Conservation (phyloP, 2,113 vertebrate species). For the Centropristis striata region DNA sequence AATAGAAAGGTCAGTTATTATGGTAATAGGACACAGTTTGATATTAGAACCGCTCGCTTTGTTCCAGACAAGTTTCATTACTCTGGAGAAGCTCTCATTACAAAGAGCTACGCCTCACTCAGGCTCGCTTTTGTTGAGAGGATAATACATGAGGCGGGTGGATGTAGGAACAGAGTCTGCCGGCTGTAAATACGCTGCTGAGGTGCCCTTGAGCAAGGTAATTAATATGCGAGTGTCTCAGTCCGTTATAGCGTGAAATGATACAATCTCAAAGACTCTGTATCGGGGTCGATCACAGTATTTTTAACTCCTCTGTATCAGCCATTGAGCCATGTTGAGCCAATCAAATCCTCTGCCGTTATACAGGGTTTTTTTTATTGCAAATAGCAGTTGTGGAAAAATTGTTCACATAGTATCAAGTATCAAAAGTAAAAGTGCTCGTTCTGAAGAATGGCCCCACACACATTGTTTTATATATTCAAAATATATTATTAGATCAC, state of each 20-base stretch:
- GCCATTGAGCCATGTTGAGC: too few species aligned
- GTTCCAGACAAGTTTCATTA: constrained; percentile 75
- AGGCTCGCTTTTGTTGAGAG: constrained; percentile 52
- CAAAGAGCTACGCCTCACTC: constrained; percentile 50
- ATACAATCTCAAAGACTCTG: too few species aligned
- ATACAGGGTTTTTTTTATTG: too few species aligned
- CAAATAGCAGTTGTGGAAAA: too few species aligned
- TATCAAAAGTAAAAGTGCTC: too few species aligned
- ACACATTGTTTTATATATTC: too few species aligned
- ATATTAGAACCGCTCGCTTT: constrained; percentile 70
- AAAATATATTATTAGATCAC: too few species aligned
- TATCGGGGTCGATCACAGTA: too few species aligned
- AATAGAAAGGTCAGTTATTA: constrained; percentile 76
- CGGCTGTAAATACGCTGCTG: constrained; percentile 50
- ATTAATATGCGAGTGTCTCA: constrained; percentile 32
- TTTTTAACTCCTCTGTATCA: too few species aligned
- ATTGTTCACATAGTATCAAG: too few species aligned
- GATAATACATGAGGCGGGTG: constrained; percentile 51
- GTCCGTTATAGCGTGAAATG: background rate
- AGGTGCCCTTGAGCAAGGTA: constrained; percentile 60
- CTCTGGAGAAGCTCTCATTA: constrained; percentile 67
- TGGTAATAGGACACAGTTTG: constrained; percentile 72
- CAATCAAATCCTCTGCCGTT: too few species aligned
- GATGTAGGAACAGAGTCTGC: constrained; percentile 46
- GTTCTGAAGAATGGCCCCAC: too few species aligned